These are phyloP conservation scores for Pristionchus entomophagus DNA, from an alignment of 2,888 invertebrate genomes.

Conservation along the genomic window DNA sequence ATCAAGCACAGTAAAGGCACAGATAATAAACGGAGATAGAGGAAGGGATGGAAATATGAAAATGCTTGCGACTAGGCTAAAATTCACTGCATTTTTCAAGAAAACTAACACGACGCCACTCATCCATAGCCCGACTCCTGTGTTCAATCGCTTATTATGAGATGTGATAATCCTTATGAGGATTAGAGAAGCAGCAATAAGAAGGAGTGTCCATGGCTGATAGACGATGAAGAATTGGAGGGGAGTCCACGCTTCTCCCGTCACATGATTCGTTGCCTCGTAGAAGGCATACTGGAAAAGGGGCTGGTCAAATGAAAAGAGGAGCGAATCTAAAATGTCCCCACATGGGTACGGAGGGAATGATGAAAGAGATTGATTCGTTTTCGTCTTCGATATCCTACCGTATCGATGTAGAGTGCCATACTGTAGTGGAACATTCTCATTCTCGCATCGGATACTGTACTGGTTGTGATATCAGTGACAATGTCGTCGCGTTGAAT, in stretches of 20 bases:
- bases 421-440: background rate
- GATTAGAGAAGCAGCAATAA: background rate
- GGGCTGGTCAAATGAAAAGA: no score
- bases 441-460: background rate
- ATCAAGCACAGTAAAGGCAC: no score
- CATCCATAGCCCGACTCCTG: slow-evolving; percentile 1
- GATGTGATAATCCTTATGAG: background rate
- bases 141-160: background rate
- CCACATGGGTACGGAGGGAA: no score
- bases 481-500: background rate
- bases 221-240: slow-evolving; percentile 29
- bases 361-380: background rate
- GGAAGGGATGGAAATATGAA: no score
- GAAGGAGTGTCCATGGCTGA: background rate
- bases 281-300: slow-evolving; percentile 19
- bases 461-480: background rate
- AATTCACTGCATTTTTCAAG: no score
- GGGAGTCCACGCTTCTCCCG: background rate
- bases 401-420: background rate
- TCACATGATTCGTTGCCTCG: slow-evolving; percentile 5
- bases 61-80: background rate
- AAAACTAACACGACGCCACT: background rate
- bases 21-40: no score
- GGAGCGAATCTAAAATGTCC: no score
- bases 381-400: background rate